phyloP scores from a whole-genome alignment of 1,140 invertebrate species.

The Uloborus diversus region DNA sequence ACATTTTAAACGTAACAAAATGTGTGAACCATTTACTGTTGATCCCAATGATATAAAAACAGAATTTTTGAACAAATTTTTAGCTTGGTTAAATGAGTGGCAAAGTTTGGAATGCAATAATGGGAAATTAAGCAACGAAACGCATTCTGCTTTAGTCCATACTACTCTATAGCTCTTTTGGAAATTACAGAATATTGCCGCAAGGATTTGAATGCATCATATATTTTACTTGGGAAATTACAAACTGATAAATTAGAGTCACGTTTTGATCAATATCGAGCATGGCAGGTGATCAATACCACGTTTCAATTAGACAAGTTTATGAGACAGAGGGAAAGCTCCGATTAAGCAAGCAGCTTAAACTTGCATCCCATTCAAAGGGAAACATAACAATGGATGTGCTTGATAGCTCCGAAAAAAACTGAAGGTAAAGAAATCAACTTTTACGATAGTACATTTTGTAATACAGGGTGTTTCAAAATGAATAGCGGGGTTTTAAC shows the following conservation, averaged over 20 bases:
- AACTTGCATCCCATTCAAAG: not conserved
- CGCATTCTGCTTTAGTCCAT: constrained; percentile 19
- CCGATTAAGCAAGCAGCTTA: not conserved
- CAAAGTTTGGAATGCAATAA: not conserved
- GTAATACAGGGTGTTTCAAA: too few species aligned
- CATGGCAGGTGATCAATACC: constrained; percentile 32
- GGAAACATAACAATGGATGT: not conserved
- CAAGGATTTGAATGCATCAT: not conserved
- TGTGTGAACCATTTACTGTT: constrained; percentile 4
- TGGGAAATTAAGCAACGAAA: constrained; percentile 36
- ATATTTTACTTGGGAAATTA: constrained; percentile 33
- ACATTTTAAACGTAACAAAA: not conserved
- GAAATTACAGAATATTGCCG: constrained; percentile 18
- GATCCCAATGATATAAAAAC: not conserved
- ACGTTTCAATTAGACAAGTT: constrained; percentile 32
- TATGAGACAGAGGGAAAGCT: constrained; percentile 30
- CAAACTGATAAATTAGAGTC: constrained; percentile 48
- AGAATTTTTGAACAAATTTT: constrained; percentile 1
- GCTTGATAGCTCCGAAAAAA: too few species aligned
- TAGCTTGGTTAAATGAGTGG: not conserved
- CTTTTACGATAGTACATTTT: too few species aligned
- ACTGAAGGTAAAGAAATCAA: too few species aligned
- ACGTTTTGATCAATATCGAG: constrained; percentile 42
- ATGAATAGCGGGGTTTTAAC: too few species aligned
- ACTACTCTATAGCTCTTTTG: constrained; percentile 48